Evolutionary conservation across 2,113 vertebrate genomes (phyloP).

Genomic region (Seriola dumerili): DNA sequence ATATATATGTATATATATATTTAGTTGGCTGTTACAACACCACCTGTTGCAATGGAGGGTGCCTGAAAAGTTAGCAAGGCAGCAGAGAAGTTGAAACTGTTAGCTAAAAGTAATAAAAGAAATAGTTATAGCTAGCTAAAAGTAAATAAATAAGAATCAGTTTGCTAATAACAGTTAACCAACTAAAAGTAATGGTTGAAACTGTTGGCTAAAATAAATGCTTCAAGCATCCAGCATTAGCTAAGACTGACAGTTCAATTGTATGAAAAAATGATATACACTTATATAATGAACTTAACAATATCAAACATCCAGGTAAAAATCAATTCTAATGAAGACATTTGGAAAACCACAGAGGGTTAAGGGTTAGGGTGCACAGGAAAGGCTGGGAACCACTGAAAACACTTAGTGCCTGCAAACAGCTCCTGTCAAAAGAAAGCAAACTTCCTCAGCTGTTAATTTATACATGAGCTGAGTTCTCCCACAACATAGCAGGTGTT

Average conservation of each 20-base stretch:
- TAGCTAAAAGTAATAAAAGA: too few species aligned
- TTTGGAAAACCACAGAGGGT: not conserved
- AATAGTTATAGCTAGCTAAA: too few species aligned
- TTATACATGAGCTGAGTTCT: slow-evolving; percentile 28
- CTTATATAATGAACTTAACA: not conserved
- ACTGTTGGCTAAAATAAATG: not conserved
- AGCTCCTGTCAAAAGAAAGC: slow-evolving; percentile 20
- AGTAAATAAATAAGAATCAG: too few species aligned
- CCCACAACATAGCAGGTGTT: slow-evolving; percentile 43
- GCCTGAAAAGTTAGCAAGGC: not conserved
- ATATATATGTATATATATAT: not conserved
- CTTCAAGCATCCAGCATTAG: not conserved
- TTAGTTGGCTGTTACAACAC: not conserved
- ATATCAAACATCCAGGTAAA: not conserved
- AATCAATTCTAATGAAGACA: not conserved
- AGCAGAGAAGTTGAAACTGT: not conserved
- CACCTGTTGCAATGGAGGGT: not conserved
- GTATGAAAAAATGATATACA: too few species aligned
- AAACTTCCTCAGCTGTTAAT: slow-evolving; percentile 33
- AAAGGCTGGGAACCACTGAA: not conserved
- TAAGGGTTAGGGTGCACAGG: not conserved
- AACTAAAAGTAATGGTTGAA: too few species aligned
- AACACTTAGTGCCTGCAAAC: slow-evolving; percentile 5
- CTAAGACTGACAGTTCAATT: not conserved
- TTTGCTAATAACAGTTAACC: too few species aligned